A percentile compares a stretch with the other conserved stretches of the same genome.
Conservation (phyloP, 1,140 invertebrate genomes). For the Drosophila kikkawai region DNA sequence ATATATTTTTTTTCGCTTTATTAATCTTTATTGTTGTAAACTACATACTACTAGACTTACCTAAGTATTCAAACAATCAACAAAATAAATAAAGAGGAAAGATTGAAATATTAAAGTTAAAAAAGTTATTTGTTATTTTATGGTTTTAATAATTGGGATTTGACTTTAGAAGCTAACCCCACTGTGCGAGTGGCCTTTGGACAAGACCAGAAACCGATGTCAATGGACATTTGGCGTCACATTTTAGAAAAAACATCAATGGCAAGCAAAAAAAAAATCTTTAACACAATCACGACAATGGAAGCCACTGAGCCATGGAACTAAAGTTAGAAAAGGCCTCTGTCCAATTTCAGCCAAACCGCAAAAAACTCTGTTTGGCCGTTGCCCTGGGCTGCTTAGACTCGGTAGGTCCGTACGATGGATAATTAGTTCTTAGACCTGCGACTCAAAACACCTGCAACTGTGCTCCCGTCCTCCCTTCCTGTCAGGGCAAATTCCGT, state of each 20-base stretch:
- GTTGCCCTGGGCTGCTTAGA: conserved; percentile 40
- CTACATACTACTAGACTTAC: too few relatives aligned
- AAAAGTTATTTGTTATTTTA: neutral
- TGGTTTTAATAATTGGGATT: neutral
- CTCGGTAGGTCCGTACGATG: neutral
- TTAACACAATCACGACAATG: conserved; percentile 20
- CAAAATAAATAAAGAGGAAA: too few relatives aligned
- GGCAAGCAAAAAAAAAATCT: conserved; percentile 20
- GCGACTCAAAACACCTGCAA: conserved; percentile 49
- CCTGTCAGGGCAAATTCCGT: conserved; percentile 5
- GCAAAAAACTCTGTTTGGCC: conserved; percentile 27
- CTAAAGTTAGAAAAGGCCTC: conserved; percentile 68
- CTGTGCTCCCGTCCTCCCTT: neutral
- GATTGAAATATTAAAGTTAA: too few relatives aligned
- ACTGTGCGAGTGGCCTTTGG: conserved; percentile 2
- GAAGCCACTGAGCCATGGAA: conserved; percentile 25
- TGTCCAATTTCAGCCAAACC: conserved; percentile 40
- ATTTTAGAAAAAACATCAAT: conserved; percentile 39
- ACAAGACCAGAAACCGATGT: conserved; percentile 39
- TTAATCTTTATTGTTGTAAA: too few relatives aligned
- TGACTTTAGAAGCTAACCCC: neutral
- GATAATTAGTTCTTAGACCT: conserved; percentile 57
- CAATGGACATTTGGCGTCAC: conserved; percentile 55
- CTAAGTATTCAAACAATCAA: too few relatives aligned
- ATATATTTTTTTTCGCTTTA: too few relatives aligned